phyloP scores from a whole-genome alignment of 1,140 invertebrate species.

The Trichonephila clavipes region DNA sequence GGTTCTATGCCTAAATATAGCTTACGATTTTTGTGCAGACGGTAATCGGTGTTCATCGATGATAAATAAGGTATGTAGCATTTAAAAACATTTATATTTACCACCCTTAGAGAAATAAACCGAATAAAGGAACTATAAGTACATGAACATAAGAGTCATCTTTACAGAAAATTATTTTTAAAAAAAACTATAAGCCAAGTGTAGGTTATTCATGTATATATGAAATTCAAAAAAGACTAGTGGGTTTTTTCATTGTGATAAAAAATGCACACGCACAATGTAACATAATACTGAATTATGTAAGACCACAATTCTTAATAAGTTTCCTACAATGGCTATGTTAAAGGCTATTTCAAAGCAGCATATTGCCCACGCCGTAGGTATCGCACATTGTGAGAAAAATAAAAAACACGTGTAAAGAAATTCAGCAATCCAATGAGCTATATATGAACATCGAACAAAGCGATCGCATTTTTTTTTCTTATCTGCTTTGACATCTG shows the following conservation, averaged over 20 bases:
- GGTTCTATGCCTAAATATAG: too few species aligned
- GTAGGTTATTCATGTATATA: too few species aligned
- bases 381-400: neutral
- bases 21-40: too few species aligned
- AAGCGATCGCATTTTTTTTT: neutral
- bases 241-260: neutral
- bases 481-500: conserved; percentile 34
- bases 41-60: too few species aligned
- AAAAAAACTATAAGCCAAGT: too few species aligned
- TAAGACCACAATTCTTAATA: conserved; percentile 22
- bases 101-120: too few species aligned
- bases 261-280: neutral
- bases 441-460: neutral
- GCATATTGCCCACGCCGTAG: neutral
- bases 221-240: neutral
- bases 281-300: conserved; percentile 37
- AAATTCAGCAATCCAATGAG: neutral
- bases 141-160: too few species aligned
- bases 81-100: too few species aligned
- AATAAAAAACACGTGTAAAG: neutral
- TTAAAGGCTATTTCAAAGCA: neutral
- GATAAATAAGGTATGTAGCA: too few species aligned
- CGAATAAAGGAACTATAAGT: too few species aligned
- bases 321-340: neutral
- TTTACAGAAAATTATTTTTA: too few species aligned